Percentiles rank a stretch among this genome's conserved stretches.
Evolutionary conservation across 1,140 invertebrate species (phyloP).

Genomic region (Phymastichus coffea): DNA sequence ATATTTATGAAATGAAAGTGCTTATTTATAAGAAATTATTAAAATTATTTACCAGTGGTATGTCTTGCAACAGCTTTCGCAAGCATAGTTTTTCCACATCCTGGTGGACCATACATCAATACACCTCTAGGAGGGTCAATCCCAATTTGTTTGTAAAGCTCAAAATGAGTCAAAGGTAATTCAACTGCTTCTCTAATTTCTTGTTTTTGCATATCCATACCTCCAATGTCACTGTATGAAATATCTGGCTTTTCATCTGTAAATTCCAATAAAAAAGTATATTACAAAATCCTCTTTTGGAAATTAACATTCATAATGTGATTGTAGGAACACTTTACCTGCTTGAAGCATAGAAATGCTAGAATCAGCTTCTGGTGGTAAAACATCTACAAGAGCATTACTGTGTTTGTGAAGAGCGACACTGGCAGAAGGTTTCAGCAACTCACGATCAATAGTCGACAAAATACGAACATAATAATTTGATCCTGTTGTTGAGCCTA

Average conservation of each 20-base stretch:
- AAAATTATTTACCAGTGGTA: conserved; percentile 76
- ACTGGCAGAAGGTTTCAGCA: conserved; percentile 92
- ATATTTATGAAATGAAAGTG: too few relatives aligned
- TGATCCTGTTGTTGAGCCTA: conserved; percentile 78
- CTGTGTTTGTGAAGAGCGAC: conserved; percentile 98
- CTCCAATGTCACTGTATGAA: conserved; percentile 96
- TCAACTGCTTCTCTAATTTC: conserved; percentile 99
- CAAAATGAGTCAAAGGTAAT: conserved; percentile 96
- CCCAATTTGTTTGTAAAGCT: conserved; percentile 98
- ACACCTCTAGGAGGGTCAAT: conserved; percentile 97
- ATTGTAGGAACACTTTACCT: conserved; percentile 55
- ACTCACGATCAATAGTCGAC: conserved; percentile 92
- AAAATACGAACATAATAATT: conserved; percentile 98
- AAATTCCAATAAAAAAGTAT: conserved; percentile 10
- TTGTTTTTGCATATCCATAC: conserved; percentile 99
- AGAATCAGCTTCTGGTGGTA: conserved; percentile 97
- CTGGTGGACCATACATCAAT: conserved; percentile 97
- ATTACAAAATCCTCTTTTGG: neutral
- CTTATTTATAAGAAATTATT: neutral
- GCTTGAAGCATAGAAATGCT: conserved; percentile 95
- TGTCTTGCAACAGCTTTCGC: conserved; percentile 98
- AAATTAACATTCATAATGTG: neutral
- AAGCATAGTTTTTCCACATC: conserved; percentile 97
- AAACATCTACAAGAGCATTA: conserved; percentile 95
- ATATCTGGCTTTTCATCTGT: conserved; percentile 98